phyloP scores from a whole-genome alignment of 2,797 vertebrate genomes.

The Melanotaenia maccullochi region DNA sequence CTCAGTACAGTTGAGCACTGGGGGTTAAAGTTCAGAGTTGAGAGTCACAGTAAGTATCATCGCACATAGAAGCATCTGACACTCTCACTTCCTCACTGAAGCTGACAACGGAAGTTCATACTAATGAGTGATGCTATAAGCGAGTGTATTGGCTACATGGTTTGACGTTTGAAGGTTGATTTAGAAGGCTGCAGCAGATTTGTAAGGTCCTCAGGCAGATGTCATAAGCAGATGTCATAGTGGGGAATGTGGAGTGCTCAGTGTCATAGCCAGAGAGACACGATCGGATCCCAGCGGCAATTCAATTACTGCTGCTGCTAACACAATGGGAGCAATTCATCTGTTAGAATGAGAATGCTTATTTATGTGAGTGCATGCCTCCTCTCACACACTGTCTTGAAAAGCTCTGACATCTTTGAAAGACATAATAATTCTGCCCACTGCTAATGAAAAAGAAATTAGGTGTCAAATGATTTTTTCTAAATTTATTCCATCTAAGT shows the following conservation, averaged over 20 bases:
- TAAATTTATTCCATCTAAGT: neutral
- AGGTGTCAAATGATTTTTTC: neutral
- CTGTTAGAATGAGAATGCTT: slow-evolving; percentile 48
- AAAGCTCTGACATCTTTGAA: neutral
- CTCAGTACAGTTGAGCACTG: slow-evolving; percentile 51
- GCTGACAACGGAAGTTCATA: slow-evolving; percentile 32
- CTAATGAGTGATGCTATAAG: slow-evolving; percentile 35
- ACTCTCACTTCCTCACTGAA: slow-evolving; percentile 58
- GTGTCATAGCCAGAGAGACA: slow-evolving; percentile 26
- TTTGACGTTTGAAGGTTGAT: slow-evolving; percentile 26
- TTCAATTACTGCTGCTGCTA: slow-evolving; percentile 48
- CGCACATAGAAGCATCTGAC: slow-evolving; percentile 49
- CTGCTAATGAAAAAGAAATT: neutral
- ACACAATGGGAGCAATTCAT: slow-evolving; percentile 67
- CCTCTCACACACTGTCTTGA: neutral
- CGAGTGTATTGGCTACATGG: slow-evolving; percentile 16
- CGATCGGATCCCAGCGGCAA: slow-evolving; percentile 42
- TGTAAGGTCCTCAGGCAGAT: slow-evolving; percentile 39
- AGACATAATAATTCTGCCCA: neutral
- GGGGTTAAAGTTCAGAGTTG: slow-evolving; percentile 69
- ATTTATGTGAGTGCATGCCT: neutral
- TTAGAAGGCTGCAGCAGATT: slow-evolving; percentile 27
- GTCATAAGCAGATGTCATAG: slow-evolving; percentile 42
- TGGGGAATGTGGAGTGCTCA: slow-evolving; percentile 27
- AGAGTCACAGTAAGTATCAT: slow-evolving; percentile 47